phyloP scores from a whole-genome alignment of 2,797 vertebrate genomes.

The Remorina albescens region DNA sequence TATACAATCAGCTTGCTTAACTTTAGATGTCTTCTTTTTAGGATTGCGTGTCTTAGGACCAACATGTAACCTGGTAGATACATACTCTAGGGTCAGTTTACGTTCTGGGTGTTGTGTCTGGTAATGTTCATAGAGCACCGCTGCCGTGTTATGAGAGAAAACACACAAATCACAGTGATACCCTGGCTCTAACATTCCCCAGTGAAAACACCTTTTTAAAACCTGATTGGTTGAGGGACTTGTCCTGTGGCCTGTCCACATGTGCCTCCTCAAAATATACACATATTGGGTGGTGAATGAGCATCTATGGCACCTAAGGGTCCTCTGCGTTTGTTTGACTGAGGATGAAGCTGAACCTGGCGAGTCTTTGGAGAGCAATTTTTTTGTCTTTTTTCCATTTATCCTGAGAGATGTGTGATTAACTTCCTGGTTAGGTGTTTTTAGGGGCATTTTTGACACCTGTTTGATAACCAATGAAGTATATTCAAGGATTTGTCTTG shows the following conservation, averaged over 20 bases:
- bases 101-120: constrained; percentile 85
- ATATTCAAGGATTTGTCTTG: constrained; percentile 33
- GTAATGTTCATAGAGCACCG: constrained; percentile 86
- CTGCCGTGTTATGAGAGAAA: constrained; percentile 86
- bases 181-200: constrained; percentile 85
- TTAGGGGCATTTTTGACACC: neutral
- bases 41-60: neutral
- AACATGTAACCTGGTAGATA: constrained; percentile 74
- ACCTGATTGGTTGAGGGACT: constrained; percentile 82
- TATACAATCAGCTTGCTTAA: neutral
- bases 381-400: constrained; percentile 1
- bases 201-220: constrained; percentile 84
- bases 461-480: constrained; percentile 38
- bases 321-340: constrained; percentile 46
- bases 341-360: constrained; percentile 1
- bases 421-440: constrained; percentile 5
- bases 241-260: constrained; percentile 83
- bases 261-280: constrained; percentile 87
- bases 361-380: neutral
- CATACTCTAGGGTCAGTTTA: constrained; percentile 82
- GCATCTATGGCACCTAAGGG: constrained; percentile 88
- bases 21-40: constrained; percentile 26
- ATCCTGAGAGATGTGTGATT: neutral
- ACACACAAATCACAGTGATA: constrained; percentile 92
- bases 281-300: constrained; percentile 84